Evolutionary conservation across 2,888 invertebrate species (phyloP).

Genomic region (Leuctra nigra): DNA sequence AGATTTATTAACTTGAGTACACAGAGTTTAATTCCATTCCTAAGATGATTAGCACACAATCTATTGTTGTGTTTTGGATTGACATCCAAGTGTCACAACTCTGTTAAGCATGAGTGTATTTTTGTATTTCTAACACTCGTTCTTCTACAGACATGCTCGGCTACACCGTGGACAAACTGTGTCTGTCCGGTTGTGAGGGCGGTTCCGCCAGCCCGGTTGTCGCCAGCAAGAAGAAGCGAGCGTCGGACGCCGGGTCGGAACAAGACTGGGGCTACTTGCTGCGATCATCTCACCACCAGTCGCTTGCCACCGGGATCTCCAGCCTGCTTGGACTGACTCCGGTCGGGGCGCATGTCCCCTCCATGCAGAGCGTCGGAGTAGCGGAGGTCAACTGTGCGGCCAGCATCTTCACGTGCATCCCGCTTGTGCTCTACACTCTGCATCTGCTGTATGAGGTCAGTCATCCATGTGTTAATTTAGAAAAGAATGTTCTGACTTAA

Average conservation of each 20-base stretch:
- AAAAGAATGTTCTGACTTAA: neutral
- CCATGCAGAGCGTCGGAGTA: constrained; percentile 22
- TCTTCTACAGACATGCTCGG: constrained; percentile 49
- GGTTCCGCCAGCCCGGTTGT: constrained; percentile 43
- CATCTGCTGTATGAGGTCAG: constrained; percentile 78
- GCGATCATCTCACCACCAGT: constrained; percentile 51
- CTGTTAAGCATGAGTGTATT: too few relatives aligned
- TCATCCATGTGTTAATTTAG: neutral
- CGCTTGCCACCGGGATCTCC: constrained; percentile 42
- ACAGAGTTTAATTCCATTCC: too few relatives aligned
- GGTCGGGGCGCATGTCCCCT: constrained; percentile 20
- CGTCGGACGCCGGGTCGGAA: constrained; percentile 67
- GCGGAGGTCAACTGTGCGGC: constrained; percentile 55
- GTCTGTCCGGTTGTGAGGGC: constrained; percentile 42
- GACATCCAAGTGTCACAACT: too few relatives aligned
- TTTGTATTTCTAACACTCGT: too few relatives aligned
- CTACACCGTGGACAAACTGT: constrained; percentile 61
- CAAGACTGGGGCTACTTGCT: constrained; percentile 76
- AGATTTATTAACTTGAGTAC: too few relatives aligned
- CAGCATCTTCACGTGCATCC: constrained; percentile 63
- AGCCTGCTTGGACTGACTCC: constrained; percentile 40
- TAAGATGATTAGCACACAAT: too few relatives aligned
- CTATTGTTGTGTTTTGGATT: too few relatives aligned
- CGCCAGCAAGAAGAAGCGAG: constrained; percentile 66
- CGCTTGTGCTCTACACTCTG: constrained; percentile 68